Evolutionary conservation across 2,113 vertebrate genomes (phyloP), one percentile per base, ranked within the genome.

Genomic region (Strix uralensis): DNA sequence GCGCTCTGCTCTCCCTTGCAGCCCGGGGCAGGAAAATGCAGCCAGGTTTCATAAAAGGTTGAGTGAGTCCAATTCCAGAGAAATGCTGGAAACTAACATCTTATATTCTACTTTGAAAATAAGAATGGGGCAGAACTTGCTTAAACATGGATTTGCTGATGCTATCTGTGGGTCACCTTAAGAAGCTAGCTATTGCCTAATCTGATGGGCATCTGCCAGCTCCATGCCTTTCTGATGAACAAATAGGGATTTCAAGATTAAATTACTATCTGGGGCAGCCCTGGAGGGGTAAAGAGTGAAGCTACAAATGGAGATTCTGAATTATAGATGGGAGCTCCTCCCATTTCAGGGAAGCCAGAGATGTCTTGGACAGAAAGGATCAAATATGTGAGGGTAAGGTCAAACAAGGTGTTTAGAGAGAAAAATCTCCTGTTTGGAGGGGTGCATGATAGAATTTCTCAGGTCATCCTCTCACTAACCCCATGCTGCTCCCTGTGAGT

Each of bases 231-330:
- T 83, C 80, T 86, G 63, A 94, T 61, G 77, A 95, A 86, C 46
- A 72, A 89, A 81, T 9, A 86, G 34, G 49, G 71, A 85, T 88
- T 95, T 86, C n/a, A 61, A 87, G 65, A 84, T 88, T 95, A 88
- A 88, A 77, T 86, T 74, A 90, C 29, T 65, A 77, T 73, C 61
- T 86, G 69, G 74, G 88, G 51, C 85, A 81, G 81, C 81, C 67
- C 91, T 23, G 12, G 72, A 72, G 42, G 66, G 23, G 54, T 49
- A 72, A 87, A 92, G 77, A 93, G 57, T 59, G 22, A 91, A 79
- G 34, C 27, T 75, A 57, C 52, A 61, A 95, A 84, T 4, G 3
- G 61, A 92, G 78, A 77, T 87, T 67, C 62, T 83, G 73, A 95
- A 72, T 91, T 88, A 80, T 3, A 51, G 75, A 88, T 47, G 47